Evolutionary conservation across 2,113 vertebrate genomes (phyloP), one percentile per base, ranked within the genome.

Genomic region (Muntiacus muntjak): DNA sequence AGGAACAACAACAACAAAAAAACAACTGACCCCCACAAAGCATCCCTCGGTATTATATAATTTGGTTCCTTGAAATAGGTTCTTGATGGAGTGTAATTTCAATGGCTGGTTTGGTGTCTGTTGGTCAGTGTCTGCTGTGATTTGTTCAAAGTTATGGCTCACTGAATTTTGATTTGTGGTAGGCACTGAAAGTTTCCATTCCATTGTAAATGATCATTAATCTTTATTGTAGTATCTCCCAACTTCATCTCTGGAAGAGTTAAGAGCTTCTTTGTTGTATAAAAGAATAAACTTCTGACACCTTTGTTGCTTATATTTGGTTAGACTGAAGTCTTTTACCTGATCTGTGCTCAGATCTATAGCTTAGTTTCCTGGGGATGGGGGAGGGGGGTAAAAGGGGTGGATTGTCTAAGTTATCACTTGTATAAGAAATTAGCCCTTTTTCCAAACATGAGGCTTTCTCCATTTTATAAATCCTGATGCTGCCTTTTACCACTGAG

Each of bases 21-120:
- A n/a, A n/a, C 58, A 67, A 57, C 15, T 25, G 36, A 58, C 87
- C 33, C 33, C 36, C 55, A 84, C 62, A 84, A 79, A 57, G 33
- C 71, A 79, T 84, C 30, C 47, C n/a, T 93, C 43, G 1, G 60
- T 82, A 26, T 90, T 88, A 85, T 1, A 79, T 81, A 95, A 86
- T 93, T 94, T 91, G 78, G 30, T 86, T 91, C n/a, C 87, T 91
- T 88, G 55, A 96, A 85, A 58, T 60, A 91, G 28, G 21, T 92
- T 60, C 83, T 89, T 57, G 54, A 54, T 74, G n/a, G 62, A 76
- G 33, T 33, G 30, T 71, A 76, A 79, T 78, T 83, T 83, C 82
- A 81, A 62, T 86, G 50, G 54, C 64, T 43, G 30, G 25, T 57
- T 64, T 88, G 81, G 8, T 84, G 55, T 82, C 57, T 33, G 3